Base-by-base conservation (phyloP, 2,888 invertebrate species). In the Leptinotarsa tumamoca region DNA sequence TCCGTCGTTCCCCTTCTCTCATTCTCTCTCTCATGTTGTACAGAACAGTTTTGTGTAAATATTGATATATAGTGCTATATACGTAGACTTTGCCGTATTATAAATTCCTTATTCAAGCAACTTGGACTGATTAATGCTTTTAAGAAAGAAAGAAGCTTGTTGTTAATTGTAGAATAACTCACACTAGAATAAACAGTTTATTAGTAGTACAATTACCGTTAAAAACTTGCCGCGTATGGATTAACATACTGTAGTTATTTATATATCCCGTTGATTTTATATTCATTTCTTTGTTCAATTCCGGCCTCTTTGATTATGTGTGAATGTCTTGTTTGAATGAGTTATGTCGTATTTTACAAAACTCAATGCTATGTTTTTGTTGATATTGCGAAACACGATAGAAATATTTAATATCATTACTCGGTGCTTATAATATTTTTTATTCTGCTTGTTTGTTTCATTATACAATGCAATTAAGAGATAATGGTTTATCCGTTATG, bases 101-200 rank as follows among this genome's bases (percentile, higher is more conserved):
- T 82, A 79, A 82, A 81, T 82, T 82, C 82, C 79, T 80, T 85
- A 85, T 84, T 84, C 84, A 82, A 85, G 86, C 85, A 85, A 84
- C 82, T 83, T 86, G 85, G 86, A 87, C 87, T 87, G 87, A 87
- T 86, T 85, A 85, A 84, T 82, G 86, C 85, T 86, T 86, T 83
- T 82, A 82, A 82, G 80, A 82, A 75, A 78, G 81, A 82, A 82
- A 76, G 78, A 81, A 82, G 82, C 83, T 83, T 82, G 73, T 74
- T 76, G 74, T 78, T 82, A 84, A 80, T 71, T 79, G 79, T 81
- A 81, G 81, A 75, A 72, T 75, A 78, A 77, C 76, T 76, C 77
- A 77, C 73, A 77, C 67, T 81, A 78, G 74, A 76, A 49, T 76
- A 79, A 80, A 77, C 80, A 80, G 79, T 82, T 82, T 80, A 75